phyloP scores from a whole-genome alignment of 1,140 invertebrate genomes.

The Chionoecetes opilio region DNA sequence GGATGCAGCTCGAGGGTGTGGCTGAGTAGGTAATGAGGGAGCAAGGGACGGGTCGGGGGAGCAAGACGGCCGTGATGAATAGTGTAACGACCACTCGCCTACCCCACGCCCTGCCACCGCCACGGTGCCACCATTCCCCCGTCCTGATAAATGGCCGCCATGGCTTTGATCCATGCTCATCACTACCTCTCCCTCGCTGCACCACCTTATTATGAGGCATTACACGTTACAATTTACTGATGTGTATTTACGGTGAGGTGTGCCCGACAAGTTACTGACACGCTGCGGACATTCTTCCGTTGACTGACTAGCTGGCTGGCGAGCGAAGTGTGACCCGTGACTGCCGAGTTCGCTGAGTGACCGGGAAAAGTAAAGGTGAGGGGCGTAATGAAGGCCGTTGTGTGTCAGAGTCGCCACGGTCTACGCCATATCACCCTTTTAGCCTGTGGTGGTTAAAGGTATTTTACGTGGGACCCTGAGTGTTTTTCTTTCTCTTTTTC shows the following conservation, averaged over 20 bases:
- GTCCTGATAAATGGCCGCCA: conserved; percentile 14
- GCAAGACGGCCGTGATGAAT: conserved; percentile 22
- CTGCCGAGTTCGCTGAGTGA: no score
- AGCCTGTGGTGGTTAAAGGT: no score
- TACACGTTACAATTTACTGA: neutral
- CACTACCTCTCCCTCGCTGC: neutral
- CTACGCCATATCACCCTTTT: no score
- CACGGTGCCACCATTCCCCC: neutral
- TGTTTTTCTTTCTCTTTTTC: no score
- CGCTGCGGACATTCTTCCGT: neutral
- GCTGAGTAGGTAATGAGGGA: conserved; percentile 15
- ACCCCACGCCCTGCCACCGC: neutral
- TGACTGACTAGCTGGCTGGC: no score
- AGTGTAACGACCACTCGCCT: conserved; percentile 40
- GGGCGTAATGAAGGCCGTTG: neutral
- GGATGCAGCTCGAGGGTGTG: neutral
- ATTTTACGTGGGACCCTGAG: no score
- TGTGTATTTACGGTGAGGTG: neutral
- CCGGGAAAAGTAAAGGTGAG: neutral
- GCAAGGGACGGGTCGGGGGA: neutral
- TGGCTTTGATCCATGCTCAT: conserved; percentile 25
- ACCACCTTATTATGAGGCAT: neutral
- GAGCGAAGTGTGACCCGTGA: neutral
- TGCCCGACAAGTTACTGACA: neutral
- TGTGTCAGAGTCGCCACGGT: neutral